A percentile compares a stretch with the other conserved stretches of the same genome.
These are phyloP conservation scores for Nysson spinosus DNA, from an alignment of 2,888 invertebrate genomes.

Conservation along the genomic window DNA sequence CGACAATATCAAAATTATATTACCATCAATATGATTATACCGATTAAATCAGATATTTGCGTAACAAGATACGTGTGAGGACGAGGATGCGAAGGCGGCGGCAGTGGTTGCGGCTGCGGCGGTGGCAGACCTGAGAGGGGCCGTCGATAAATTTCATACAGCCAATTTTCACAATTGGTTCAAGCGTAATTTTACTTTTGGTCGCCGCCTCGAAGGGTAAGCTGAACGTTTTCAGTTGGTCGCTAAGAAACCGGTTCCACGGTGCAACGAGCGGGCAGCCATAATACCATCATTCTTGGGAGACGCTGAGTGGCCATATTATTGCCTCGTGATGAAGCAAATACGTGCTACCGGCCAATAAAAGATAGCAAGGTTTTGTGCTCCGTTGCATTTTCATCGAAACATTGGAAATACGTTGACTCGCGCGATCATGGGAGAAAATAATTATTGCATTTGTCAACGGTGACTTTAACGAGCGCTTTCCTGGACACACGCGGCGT, in stretches of 20 bases:
- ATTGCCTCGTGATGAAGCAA: constrained; percentile 56
- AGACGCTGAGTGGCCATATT: constrained; percentile 58
- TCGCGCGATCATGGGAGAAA: neutral
- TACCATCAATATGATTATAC: too few relatives aligned
- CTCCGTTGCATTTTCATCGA: constrained; percentile 7
- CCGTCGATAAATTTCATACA: constrained; percentile 38
- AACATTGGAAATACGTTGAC: neutral
- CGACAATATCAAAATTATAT: too few relatives aligned
- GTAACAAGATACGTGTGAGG: neutral
- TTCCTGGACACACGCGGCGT: too few relatives aligned
- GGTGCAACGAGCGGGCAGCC: constrained; percentile 45
- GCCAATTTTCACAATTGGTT: constrained; percentile 49
- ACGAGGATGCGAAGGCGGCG: neutral
- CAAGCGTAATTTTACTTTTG: constrained; percentile 42
- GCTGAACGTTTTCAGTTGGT: constrained; percentile 40
- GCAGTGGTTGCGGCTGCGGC: too few relatives aligned
- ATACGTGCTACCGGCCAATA: constrained; percentile 57
- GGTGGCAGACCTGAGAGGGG: constrained; percentile 1
- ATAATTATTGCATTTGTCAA: neutral
- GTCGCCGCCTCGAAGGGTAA: constrained; percentile 8
- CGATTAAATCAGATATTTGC: too few relatives aligned
- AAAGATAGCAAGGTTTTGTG: constrained; percentile 53
- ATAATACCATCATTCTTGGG: constrained; percentile 57
- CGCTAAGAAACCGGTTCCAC: constrained; percentile 48
- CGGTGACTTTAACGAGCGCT: too few relatives aligned